These are phyloP conservation scores for Mastomys coucha DNA, from an alignment of 2,113 vertebrate genomes.

Conservation along the genomic window DNA sequence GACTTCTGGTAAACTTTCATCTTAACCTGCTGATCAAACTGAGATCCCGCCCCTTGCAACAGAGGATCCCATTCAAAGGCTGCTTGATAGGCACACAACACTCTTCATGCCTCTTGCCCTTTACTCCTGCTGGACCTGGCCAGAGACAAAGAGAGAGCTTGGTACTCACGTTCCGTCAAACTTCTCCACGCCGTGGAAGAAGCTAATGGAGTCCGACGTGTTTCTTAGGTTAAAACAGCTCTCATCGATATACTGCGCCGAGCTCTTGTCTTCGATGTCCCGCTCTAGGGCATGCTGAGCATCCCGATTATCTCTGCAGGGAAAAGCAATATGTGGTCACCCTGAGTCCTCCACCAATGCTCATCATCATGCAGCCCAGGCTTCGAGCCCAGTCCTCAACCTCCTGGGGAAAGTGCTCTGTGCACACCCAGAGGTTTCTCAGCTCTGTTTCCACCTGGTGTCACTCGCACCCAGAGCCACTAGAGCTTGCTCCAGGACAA, in stretches of 20 bases:
- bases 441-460: neutral
- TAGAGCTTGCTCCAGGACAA: neutral
- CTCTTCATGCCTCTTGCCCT: neutral
- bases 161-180: conserved; percentile 71
- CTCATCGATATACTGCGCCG: conserved; percentile 81
- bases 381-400: neutral
- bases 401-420: neutral
- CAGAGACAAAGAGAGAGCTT: neutral
- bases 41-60: neutral
- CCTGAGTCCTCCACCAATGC: neutral
- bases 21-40: neutral
- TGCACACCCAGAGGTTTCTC: neutral
- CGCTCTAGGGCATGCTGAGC: conserved; percentile 81
- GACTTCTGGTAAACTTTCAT: neutral
- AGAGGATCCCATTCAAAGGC: neutral
- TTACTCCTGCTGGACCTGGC: no score
- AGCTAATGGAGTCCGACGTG: conserved; percentile 75
- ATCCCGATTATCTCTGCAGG: conserved; percentile 80
- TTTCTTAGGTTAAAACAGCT: conserved; percentile 84
- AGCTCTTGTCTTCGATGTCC: conserved; percentile 82
- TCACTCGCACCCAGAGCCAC: neutral
- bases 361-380: neutral
- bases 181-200: conserved; percentile 81
- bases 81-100: accelerated
- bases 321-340: neutral